Evolutionary conservation across 2,113 vertebrate species (phyloP), one percentile per base, ranked within the genome.

Genomic region (Scomber japonicus): DNA sequence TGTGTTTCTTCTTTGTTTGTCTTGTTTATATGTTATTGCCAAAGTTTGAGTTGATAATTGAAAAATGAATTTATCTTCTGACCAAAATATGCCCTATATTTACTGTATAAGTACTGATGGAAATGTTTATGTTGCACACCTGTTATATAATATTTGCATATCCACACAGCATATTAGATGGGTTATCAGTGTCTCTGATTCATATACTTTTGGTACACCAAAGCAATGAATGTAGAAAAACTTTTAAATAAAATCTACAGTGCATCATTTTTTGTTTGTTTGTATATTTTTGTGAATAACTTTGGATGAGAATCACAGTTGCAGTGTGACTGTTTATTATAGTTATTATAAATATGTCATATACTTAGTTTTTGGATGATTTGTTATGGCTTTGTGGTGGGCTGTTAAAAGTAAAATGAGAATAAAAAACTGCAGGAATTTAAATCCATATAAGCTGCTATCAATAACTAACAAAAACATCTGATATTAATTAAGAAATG

Each of bases 221-320:
- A 76, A 76, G 46, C 49, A 82, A 21, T 31, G 53, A 76, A 72
- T 78, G 49, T 66, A 63, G 71, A 57, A 72, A 51, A 77, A 46
- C 12, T 56, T 70, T 44, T 21, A 65, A 84, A 78, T 83, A 75
- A 85, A 85, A 10, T 45, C 24, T 19, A 5, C 31, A 11, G 35
- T 7, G 13, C 3, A 15, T 45, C 2, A 44, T 66, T 30, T 57
- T 62, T 50, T 60, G 14, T 62, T 2, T 60, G 2, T 59, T 13
- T 27, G 24, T 27, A 2, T 27, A 27, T 27, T 27, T 27, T 27
- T 27, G 24, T 27, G 24, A 27, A 27, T 27, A 27, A 27, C 24
- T 27, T 27, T 27, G 24, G 24, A 27, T 27, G 24, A 27, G 24
- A 27, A 27, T 27, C 24, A 27, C 24, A 27, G 24, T 27, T 27